Evolutionary conservation across 2,797 vertebrate genomes (phyloP).

Genomic region (Spinus olivaceus): DNA sequence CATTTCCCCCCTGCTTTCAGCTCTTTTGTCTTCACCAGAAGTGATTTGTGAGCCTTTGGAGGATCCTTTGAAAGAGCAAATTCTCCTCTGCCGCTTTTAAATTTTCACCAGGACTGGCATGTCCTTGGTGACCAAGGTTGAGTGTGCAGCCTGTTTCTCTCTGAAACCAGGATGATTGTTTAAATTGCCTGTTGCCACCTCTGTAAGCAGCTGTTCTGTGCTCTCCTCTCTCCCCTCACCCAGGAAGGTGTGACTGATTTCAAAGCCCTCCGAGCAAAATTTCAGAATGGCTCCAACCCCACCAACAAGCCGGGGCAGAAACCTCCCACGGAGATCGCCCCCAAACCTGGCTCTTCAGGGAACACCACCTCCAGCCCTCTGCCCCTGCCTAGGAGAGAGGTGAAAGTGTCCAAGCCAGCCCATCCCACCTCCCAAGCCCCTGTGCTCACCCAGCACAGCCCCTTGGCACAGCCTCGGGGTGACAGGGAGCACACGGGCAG

Average conservation of each 20-base stretch:
- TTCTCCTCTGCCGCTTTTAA: neutral
- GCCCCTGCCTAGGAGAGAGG: neutral
- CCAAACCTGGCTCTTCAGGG: neutral
- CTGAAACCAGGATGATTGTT: rapidly evolving
- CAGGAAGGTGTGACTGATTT: conserved; percentile 82
- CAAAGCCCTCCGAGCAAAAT: conserved; percentile 87
- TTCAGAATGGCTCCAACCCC: conserved; percentile 78
- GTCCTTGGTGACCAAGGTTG: neutral
- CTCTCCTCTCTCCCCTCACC: neutral
- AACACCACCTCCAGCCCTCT: neutral
- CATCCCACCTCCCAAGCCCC: neutral
- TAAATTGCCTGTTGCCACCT: neutral
- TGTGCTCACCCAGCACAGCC: neutral
- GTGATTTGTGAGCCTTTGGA: neutral
- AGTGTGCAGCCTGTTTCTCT: neutral
- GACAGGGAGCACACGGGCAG: neutral
- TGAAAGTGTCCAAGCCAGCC: neutral
- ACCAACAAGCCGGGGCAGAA: neutral
- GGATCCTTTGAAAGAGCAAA: neutral
- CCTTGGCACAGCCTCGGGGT: neutral
- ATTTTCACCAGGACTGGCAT: neutral
- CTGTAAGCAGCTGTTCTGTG: neutral
- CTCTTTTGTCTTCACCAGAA: neutral
- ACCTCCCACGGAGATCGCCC: neutral
- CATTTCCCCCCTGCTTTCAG: neutral